These are phyloP conservation scores for Jacana jacana DNA, from an alignment of 2,113 vertebrate genomes.

Conservation along the genomic window DNA sequence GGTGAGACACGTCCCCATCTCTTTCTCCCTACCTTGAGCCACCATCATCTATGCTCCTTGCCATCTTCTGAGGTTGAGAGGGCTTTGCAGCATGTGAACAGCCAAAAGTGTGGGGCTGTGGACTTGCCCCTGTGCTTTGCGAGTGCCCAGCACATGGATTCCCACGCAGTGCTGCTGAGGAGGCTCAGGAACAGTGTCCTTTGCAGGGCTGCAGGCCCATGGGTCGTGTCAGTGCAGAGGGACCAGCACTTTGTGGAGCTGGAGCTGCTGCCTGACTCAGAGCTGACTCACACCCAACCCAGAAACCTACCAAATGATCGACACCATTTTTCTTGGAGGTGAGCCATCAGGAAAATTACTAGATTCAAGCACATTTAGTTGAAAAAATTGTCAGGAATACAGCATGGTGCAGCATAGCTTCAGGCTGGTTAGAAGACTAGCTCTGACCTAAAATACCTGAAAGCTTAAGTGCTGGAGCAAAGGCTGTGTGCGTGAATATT, in stretches of 20 bases:
- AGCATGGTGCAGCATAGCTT: constrained; percentile 22
- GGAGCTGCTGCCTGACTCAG: constrained; percentile 51
- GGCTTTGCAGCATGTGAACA: not conserved
- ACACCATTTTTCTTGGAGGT: constrained; percentile 51
- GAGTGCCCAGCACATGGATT: not conserved
- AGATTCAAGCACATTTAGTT: constrained; percentile 32
- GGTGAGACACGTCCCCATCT: fast-evolving
- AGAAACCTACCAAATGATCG: constrained; percentile 57
- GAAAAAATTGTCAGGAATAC: constrained; percentile 42
- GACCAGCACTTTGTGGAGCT: not conserved
- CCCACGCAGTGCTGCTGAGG: not conserved
- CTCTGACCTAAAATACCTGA: constrained; percentile 5
- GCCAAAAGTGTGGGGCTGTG: not conserved
- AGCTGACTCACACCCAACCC: constrained; percentile 58
- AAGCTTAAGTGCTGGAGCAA: not conserved
- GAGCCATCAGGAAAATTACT: constrained; percentile 56
- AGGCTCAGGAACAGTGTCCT: not conserved
- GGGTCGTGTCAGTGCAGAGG: not conserved
- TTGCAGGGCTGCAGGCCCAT: fast-evolving
- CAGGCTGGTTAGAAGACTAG: not conserved
- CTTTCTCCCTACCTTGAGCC: not conserved
- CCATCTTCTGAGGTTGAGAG: not conserved
- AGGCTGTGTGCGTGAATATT: not conserved
- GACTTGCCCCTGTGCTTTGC: not conserved
- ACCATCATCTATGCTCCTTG: not conserved